Base-by-base conservation (phyloP, 1,140 invertebrate species). In the Capitella teleta region DNA sequence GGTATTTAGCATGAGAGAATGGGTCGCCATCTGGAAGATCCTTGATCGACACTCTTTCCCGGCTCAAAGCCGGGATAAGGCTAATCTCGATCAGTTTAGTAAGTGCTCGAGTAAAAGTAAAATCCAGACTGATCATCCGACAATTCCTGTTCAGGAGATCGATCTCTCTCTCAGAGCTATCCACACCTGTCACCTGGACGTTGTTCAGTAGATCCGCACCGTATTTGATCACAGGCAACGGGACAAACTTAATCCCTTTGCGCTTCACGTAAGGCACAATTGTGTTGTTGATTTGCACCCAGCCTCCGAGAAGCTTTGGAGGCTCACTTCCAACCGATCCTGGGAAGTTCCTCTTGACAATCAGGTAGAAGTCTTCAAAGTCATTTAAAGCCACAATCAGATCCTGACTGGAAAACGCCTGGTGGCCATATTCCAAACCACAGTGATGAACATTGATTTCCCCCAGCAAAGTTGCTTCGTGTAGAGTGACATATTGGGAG, bases 371-470 rank as follows among this genome's bases (percentile, higher is more conserved):
- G 63, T 90, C 85, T 53, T 81, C 79, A 44, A 89, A 86, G 70
- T 97, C 91, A 21, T 78, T 77, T 12, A 94, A 67, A 18, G 83
- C 76, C 18, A 95, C 89, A 12, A 95, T 86, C 25, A 93, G 74
- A 73, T 97, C 91, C 64, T 89, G 86, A 34, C 79, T 78, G 0
- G 84, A 87, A 66, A 95, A 96, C n/a, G 80, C 77, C 53, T 91
- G 86, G 37, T 83, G 79, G 1, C 90, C 90, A 72, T 87, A 96
- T 58, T 88, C 82, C 55, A 77, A 81, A 59, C 92, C 89, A 76
- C 89, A 92, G 63, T 96, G 92, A 68, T 83, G 85, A 26, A 79
- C 74, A 73, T 95, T 97, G 53, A 96, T 93, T 70, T 95, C 90
- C 66, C 90, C 92, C 23, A 95, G 78, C 14, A 95, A 75, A 53